Conservation (phyloP, 2,797 vertebrate species). For the Esox lucius region DNA sequence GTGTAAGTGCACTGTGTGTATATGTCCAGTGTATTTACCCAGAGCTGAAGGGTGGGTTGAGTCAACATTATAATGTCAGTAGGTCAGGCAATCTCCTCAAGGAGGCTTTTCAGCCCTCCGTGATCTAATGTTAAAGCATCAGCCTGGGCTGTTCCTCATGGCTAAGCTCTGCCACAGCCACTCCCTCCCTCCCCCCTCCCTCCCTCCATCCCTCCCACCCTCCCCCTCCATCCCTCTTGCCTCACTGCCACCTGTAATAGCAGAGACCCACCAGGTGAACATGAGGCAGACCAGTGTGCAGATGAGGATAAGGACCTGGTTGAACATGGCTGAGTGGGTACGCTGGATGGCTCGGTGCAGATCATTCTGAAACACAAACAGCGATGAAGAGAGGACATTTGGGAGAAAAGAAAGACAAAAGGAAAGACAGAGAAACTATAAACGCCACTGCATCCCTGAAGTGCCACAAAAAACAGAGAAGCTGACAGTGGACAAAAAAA, state of each 20-base stretch:
- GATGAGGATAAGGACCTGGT: conserved; percentile 87
- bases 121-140: conserved; percentile 27
- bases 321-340: conserved; percentile 86
- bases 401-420: not conserved
- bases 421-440: not conserved
- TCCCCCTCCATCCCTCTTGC: not conserved
- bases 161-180: conserved; percentile 4
- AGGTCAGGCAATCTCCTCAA: conserved; percentile 49
- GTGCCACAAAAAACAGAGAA: not conserved
- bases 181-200: not conserved
- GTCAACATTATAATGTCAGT: conserved; percentile 59
- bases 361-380: conserved; percentile 72
- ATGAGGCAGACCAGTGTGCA: conserved; percentile 85
- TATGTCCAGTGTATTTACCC: conserved; percentile 30
- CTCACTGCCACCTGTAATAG: not conserved
- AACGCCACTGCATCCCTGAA: no score
- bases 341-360: conserved; percentile 85
- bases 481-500: not conserved
- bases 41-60: conserved; percentile 41
- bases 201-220: not conserved
- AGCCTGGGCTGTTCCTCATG: conserved; percentile 42
- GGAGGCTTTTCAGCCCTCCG: conserved; percentile 39
- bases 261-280: conserved; percentile 81
- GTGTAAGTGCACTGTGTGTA: not conserved
- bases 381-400: conserved; percentile 5